These are phyloP conservation scores for Pristionchus maxplancki DNA, from an alignment of 2,888 invertebrate species.

Conservation along the genomic window DNA sequence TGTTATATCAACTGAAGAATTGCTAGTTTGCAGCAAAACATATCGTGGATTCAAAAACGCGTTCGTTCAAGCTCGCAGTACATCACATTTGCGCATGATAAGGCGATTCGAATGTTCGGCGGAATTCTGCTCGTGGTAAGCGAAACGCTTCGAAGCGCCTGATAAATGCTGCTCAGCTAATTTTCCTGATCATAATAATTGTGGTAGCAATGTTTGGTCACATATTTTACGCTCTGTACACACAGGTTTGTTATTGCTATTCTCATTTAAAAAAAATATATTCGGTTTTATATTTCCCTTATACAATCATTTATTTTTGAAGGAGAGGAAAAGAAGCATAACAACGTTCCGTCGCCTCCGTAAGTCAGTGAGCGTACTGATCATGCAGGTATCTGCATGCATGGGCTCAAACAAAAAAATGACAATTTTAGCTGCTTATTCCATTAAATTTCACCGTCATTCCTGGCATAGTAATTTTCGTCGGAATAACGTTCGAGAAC, in stretches of 20 bases:
- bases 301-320: too few relatives aligned
- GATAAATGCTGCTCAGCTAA: not conserved
- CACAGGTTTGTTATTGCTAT: not conserved
- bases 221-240: not conserved
- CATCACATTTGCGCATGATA: not conserved
- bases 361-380: not conserved
- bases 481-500: not conserved
- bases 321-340: not conserved
- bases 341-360: not conserved
- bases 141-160: not conserved
- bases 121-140: not conserved
- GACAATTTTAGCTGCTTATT: not conserved
- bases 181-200: not conserved
- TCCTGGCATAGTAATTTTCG: not conserved
- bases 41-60: not conserved
- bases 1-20: not conserved
- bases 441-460: not conserved
- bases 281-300: too few relatives aligned
- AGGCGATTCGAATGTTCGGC: not conserved
- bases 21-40: not conserved
- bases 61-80: not conserved
- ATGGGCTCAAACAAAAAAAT: not conserved
- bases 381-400: not conserved
- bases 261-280: not conserved
- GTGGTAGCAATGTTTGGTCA: not conserved